Base-by-base conservation (phyloP, 2,113 vertebrate species). In the Pseudorhombus dupliciocellatus region DNA sequence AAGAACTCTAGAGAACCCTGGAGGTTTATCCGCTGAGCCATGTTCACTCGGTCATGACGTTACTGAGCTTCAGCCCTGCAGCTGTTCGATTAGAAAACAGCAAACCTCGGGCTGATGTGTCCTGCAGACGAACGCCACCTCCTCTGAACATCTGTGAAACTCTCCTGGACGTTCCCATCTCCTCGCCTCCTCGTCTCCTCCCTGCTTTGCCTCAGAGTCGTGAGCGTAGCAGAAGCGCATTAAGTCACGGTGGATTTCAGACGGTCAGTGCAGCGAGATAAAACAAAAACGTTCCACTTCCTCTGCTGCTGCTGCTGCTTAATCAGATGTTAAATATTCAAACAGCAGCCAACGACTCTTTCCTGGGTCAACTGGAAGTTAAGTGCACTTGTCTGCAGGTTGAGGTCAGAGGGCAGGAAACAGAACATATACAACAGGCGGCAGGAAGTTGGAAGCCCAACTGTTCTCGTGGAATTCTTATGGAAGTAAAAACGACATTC, bases 71-170 rank as follows among this genome's bases (percentile, higher is more conserved):
- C 65, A 56, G 34, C 34, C 34, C 34, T 37, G 34, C 34, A 12
- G 34, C 34, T 12, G 34, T 12, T 37, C 31, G 31, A 11, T 12
- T 37, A 37, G 34, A 37, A 11, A 37, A 9, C 34, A 37, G 10
- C 0, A 11, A 37, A 37, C 34, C 34, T 3, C 34, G 12, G 34
- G 0, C 44, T 70, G 63, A 83, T 84, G 67, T 7, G 30, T 82
- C 73, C 58, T 66, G 73, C 85, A 89, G 79, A 83, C 31, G 8
- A 34, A 83, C 31, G 8, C 9, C 31, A 34, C 31, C 31, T 10
- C 31, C 31, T 37, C 37, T 54, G 52, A 84, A 76, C 84, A 84
- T 86, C 79, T 84, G 81, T 48, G 46, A 60, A 66, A 37, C 34
- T 37, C 34, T 37, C 34, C 8, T 9, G 31, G 7, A 31, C 31